Evolutionary conservation across 1,140 invertebrate species (phyloP), one percentile per base, ranked within the genome.

Genomic region (Lineus longissimus): DNA sequence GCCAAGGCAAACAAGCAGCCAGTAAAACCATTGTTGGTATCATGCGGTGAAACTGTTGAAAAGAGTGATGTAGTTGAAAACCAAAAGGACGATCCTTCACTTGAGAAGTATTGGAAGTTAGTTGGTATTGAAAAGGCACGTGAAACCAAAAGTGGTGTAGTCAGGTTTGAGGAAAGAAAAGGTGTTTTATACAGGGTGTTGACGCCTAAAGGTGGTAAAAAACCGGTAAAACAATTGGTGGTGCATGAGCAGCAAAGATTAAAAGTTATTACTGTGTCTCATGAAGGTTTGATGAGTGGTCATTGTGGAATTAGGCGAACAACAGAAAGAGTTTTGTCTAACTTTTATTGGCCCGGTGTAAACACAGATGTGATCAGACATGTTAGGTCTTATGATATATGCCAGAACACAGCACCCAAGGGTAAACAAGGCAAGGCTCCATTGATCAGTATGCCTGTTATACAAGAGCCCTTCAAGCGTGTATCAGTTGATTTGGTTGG

Each of bases 401-500:
- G 69, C 25, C 68, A 73, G 29, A 19, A 61, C 1, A 67, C 63
- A 1, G 7, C 63, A 0, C 27, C 57, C 2, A 73, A 66, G 33
- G 66, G 70, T 23, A 64, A 41, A 31, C 54, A 68, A 15, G 19
- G 19, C 17, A 68, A 63, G 41, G 66, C 69, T 13, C 70, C 63
- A n/a, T 62, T 70, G 19, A 65, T 57, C 15, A 25, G 62, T 1
- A 65, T 67, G 62, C 58, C 66, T 23, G 15, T 73, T 0, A 68
- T 70, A 7, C 61, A 65, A 13, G 54, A 30, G 9, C 62, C 69
- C 19, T 74, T 74, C 55, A 43, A 68, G 15, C 22, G 67, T 15
- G 60, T 72, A 15, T 70, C 69, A 0, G 59, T 73, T 1, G 67
- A 72, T 59, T 22, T 73, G 7, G 31, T 64, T 60, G 67, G 67